Evolutionary conservation across 2,113 vertebrate species (phyloP), one percentile per base, ranked within the genome.

Genomic region (Corythoichthys haematopterus): DNA sequence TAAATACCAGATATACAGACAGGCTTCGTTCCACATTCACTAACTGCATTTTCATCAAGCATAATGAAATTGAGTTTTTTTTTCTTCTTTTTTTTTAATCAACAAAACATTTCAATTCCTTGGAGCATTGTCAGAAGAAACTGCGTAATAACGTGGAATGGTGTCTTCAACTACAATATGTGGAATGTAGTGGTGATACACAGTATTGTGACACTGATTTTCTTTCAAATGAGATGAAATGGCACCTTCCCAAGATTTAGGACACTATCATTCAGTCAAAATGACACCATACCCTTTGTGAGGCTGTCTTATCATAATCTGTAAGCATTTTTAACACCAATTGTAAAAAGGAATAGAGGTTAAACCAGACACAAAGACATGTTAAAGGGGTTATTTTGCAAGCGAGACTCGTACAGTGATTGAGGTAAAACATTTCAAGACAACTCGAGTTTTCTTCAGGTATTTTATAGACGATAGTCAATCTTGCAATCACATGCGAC

Each of bases 1-100:
- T 92, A 95, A 92, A 94, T 94, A 95, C 93, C 94, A 94, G 95
- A 95, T 94, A 96, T 93, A 98, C 94, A 96, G 93, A 96, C 94
- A 95, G 94, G 94, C 93, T 96, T 92, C 82, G 91, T 93, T 95
- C 94, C 94, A 95, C 95, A 94, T 93, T 95, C 95, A 96, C 94
- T 94, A 96, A 90, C 93, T 94, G 95, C 91, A 87, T 94, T 94
- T 93, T 90, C 74, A 94, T 94, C 93, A 96, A 96, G 94, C 94
- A 93, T 92, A 93, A 94, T 94, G 92, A 92, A 94, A 92, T 91
- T 91, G 90, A 94, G 90, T 89, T 90, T 69, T 66, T 55, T 58
- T 61, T 91, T 92, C 90, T 94, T 28, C 20, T 28, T 90, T 89
- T 89, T 68, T 68, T 65, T 63, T 62, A 46, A 62, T 62, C 40